A percentile compares a stretch with the other conserved stretches of the same genome.
Evolutionary conservation across 2,797 vertebrate genomes (phyloP).

Genomic region (Mus caroli): DNA sequence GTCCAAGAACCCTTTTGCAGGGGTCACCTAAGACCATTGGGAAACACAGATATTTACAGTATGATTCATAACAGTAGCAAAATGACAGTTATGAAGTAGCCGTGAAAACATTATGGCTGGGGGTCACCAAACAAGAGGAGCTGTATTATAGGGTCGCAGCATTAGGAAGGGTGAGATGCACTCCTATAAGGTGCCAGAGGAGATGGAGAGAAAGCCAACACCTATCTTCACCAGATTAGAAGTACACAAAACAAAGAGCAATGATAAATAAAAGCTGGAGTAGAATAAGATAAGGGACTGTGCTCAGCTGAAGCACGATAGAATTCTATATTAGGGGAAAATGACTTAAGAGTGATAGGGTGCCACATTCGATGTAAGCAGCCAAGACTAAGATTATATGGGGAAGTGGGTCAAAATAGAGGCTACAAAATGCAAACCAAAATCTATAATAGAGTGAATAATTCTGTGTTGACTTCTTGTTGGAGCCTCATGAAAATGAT

Average conservation of each 20-base stretch:
- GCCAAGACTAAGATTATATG: conserved; percentile 4
- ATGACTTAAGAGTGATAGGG: neutral
- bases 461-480: conserved; percentile 45
- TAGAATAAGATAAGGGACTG: neutral
- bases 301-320: neutral
- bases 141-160: neutral
- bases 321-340: neutral
- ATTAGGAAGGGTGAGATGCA: neutral
- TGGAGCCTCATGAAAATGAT: conserved; percentile 42
- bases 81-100: neutral
- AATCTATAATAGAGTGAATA: conserved; percentile 6
- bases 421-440: conserved; percentile 20
- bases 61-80: neutral
- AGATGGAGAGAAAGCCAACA: neutral
- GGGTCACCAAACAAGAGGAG: neutral
- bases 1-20: neutral
- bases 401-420: conserved; percentile 56
- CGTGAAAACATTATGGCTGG: neutral
- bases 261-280: neutral
- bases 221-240: neutral
- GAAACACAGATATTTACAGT: neutral
- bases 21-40: neutral
- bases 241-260: neutral
- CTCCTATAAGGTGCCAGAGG: neutral
- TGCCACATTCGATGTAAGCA: neutral